Evolutionary conservation across 2,797 vertebrate species (phyloP), one percentile per base, ranked within the genome.

Genomic region (Pangasius sanitwongsei): DNA sequence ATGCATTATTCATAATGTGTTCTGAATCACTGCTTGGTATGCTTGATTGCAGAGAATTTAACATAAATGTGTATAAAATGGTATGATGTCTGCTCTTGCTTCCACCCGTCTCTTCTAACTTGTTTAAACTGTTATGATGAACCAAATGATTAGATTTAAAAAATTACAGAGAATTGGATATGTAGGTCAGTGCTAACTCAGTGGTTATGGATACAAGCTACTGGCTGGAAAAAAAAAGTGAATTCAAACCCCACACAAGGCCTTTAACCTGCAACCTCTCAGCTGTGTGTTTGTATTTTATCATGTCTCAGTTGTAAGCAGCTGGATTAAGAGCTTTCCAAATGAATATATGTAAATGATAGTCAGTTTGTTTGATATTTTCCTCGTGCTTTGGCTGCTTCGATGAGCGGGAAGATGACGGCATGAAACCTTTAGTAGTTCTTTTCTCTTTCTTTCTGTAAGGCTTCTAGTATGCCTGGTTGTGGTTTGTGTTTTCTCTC

Each of bases 401-500:
- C 13, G 1, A 12, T 57, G 44, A 31, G n/a, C 57, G 0, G 31
- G 13, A 72, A 23, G 81, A 9, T 61, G 81, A 15, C 1, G 18
- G 41, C 41, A 7, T 67, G 44, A 81, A 81, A 48, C 15, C 28
- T 69, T 41, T 37, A 50, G 28, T 50, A 31, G 59, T 12, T 53
- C 11, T 16, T 84, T 74, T 78, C 9, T 63, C 0, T 28, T 61
- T 78, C 59, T 3, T 80, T 78, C 72, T 77, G 50, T 88, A 37
- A 69, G 85, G 37, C 85, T 77, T 83, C 80, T 78, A 82, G 72
- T 85, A 59, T 87, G 86, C 86, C 77, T 90, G 89, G 84, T 65
- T 88, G 59, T 87, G 75, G 81, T 59, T 87, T 90, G 86, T 89
- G 75, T 34, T 90, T 81, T 88, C 72, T 63, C 41, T 88, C 65